Percentiles rank a stretch among this genome's conserved stretches.
Conservation (phyloP, 2,888 invertebrate genomes). For the Drosophila planitibia region DNA sequence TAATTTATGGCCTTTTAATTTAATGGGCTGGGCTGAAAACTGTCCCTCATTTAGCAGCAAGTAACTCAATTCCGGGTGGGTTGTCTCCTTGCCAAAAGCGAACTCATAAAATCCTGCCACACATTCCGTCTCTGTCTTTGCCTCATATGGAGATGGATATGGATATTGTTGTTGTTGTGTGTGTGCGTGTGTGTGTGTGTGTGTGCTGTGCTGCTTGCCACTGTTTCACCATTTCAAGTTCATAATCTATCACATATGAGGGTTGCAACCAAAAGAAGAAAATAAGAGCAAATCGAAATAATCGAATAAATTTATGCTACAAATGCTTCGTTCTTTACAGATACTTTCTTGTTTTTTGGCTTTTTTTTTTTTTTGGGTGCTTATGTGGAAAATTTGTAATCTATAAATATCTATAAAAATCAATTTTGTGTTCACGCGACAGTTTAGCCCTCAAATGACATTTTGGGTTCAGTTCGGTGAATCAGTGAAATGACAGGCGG, state of each 20-base stretch:
- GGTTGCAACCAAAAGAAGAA: slow-evolving; percentile 56
- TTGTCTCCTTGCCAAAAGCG: slow-evolving; percentile 40
- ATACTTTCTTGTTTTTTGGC: slow-evolving; percentile 22
- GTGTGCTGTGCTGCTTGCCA: slow-evolving; percentile 44
- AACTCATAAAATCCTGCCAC: slow-evolving; percentile 51
- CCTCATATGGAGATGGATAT: slow-evolving; percentile 21
- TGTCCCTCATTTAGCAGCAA: slow-evolving; percentile 62
- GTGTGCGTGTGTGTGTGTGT: slow-evolving; percentile 10
- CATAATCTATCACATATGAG: slow-evolving; percentile 68
- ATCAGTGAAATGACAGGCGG: slow-evolving; percentile 54
- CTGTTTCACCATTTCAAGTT: slow-evolving; percentile 70
- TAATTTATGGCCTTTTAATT: slow-evolving; percentile 85
- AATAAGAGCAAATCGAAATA: slow-evolving; percentile 44
- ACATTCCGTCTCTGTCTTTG: slow-evolving; percentile 13
- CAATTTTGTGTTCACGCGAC: slow-evolving; percentile 79
- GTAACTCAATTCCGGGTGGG: slow-evolving; percentile 63
- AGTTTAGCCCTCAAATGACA: slow-evolving; percentile 61
- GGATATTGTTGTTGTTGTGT: not conserved
- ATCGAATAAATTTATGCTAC: slow-evolving; percentile 67
- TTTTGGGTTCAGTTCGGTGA: slow-evolving; percentile 38
- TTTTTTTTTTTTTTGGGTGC: slow-evolving; percentile 48
- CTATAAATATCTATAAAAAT: slow-evolving; percentile 81
- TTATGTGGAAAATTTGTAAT: slow-evolving; percentile 78
- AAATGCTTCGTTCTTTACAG: slow-evolving; percentile 50
- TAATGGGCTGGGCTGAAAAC: slow-evolving; percentile 83